A percentile compares a stretch with the other conserved stretches of the same genome.
Evolutionary conservation across 2,113 vertebrate genomes (phyloP).

Genomic region (Leuciscus idus): DNA sequence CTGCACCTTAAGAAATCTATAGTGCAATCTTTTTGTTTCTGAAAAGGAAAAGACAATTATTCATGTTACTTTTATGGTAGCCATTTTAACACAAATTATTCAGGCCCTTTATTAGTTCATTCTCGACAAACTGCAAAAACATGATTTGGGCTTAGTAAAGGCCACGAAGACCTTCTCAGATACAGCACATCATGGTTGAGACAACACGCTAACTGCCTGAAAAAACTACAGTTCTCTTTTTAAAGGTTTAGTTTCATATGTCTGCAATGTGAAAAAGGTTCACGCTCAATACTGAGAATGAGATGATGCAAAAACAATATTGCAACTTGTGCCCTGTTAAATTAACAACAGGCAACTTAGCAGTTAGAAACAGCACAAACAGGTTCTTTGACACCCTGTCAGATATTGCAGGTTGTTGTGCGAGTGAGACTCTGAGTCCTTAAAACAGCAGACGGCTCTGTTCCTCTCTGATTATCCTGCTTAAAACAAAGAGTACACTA

Average conservation of each 20-base stretch:
- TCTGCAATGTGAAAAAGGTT: neutral
- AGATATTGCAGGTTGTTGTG: constrained; percentile 6
- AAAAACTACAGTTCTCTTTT: neutral
- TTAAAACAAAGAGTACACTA: constrained; percentile 31
- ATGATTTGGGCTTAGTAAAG: neutral
- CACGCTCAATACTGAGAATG: neutral
- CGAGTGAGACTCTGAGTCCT: neutral
- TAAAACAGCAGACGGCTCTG: constrained; percentile 10
- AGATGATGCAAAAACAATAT: neutral
- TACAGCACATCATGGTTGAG: neutral
- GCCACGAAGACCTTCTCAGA: neutral
- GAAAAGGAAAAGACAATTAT: neutral
- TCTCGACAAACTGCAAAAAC: neutral
- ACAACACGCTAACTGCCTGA: neutral
- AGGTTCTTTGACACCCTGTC: neutral
- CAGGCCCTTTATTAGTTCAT: neutral
- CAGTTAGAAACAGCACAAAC: constrained; percentile 8
- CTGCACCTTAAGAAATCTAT: neutral
- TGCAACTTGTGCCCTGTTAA: neutral
- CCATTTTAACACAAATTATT: neutral
- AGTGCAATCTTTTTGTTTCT: neutral
- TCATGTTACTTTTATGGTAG: neutral
- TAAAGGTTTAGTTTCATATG: neutral
- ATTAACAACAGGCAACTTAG: neutral
- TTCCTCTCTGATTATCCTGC: neutral